These are phyloP conservation scores for Patella ulyssiponensis DNA, from an alignment of 2,888 invertebrate species.

Conservation along the genomic window DNA sequence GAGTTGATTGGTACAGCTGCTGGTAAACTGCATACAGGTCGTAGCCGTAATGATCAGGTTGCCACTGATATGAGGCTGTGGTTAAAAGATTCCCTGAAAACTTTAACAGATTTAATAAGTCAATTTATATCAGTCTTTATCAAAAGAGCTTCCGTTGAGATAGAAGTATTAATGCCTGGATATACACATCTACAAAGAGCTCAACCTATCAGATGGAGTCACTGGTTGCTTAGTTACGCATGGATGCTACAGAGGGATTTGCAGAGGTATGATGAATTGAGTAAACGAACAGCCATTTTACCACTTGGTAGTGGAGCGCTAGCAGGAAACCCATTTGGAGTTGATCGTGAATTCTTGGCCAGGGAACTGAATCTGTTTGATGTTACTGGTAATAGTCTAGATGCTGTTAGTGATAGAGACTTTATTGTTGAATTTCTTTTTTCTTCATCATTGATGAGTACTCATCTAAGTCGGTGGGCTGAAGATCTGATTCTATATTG, in stretches of 20 bases:
- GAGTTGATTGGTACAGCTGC: slow-evolving; percentile 79
- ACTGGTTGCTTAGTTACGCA: slow-evolving; percentile 76
- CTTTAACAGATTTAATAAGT: slow-evolving; percentile 72
- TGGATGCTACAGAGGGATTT: slow-evolving; percentile 81
- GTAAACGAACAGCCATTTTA: slow-evolving; percentile 77
- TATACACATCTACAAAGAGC: slow-evolving; percentile 90
- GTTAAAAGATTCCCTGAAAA: slow-evolving; percentile 78
- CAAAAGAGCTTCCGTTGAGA: slow-evolving; percentile 77
- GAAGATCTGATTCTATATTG: slow-evolving; percentile 87
- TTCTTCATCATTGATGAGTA: slow-evolving; percentile 81
- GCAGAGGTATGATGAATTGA: slow-evolving; percentile 78
- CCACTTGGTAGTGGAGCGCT: slow-evolving; percentile 85
- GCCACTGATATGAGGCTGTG: slow-evolving; percentile 86
- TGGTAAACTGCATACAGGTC: slow-evolving; percentile 84
- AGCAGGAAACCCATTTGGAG: slow-evolving; percentile 85
- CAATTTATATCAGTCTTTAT: slow-evolving; percentile 75
- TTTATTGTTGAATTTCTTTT: slow-evolving; percentile 86
- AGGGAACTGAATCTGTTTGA: slow-evolving; percentile 79
- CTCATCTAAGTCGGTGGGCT: slow-evolving; percentile 84
- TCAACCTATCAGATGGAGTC: slow-evolving; percentile 85
- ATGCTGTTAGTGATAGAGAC: slow-evolving; percentile 86
- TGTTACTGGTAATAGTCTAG: slow-evolving; percentile 84
- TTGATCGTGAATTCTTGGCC: slow-evolving; percentile 81
- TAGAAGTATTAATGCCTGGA: slow-evolving; percentile 83
- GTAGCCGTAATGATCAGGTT: slow-evolving; percentile 85